Evolutionary conservation across 1,140 invertebrate genomes (phyloP).

Genomic region (Rhopalosiphum maidis): DNA sequence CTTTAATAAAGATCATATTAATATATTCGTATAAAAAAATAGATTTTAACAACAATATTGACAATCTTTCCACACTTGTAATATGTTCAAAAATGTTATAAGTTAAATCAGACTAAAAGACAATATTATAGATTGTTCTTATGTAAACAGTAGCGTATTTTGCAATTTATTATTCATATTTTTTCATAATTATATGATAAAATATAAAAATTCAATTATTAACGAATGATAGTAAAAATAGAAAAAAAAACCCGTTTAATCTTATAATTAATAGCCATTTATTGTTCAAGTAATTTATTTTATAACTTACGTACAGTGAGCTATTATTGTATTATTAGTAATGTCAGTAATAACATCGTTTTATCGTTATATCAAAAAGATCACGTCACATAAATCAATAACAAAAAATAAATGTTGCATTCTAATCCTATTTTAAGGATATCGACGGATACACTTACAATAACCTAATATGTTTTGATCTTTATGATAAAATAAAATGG

Average conservation of each 20-base stretch:
- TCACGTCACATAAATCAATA: neutral
- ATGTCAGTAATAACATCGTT: neutral
- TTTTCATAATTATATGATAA: neutral
- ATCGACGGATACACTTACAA: neutral
- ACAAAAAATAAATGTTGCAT: neutral
- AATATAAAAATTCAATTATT: neutral
- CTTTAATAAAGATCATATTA: neutral
- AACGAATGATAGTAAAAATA: neutral
- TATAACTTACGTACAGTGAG: neutral
- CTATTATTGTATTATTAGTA: neutral
- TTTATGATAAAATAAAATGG: neutral
- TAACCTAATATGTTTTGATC: neutral
- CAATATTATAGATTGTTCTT: neutral
- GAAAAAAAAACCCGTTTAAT: too few relatives aligned
- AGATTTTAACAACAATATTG: neutral
- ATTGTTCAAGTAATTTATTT: neutral
- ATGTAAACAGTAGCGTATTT: neutral
- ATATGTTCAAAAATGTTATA: neutral
- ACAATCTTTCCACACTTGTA: neutral
- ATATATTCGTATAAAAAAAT: neutral
- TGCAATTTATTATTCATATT: neutral
- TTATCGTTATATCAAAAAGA: neutral
- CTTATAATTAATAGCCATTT: neutral
- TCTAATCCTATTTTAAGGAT: too few relatives aligned
- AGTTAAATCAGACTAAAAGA: neutral